Percentiles rank a stretch among this genome's conserved stretches.
These are phyloP conservation scores for Danio jaintianensis DNA, from an alignment of 2,797 vertebrate species.

Conservation along the genomic window DNA sequence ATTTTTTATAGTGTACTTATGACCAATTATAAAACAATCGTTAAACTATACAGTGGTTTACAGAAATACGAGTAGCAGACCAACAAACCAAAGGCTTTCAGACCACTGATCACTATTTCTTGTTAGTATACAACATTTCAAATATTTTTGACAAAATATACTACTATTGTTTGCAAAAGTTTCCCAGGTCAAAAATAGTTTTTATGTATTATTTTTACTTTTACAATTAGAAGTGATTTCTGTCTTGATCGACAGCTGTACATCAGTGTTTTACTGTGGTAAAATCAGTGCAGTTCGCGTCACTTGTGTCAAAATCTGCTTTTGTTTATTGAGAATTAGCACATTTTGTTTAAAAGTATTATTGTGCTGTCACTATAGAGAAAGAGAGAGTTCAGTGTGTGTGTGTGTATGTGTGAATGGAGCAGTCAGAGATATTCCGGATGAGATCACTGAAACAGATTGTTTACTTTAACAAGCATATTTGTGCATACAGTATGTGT, in stretches of 20 bases:
- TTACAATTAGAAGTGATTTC: too few species aligned
- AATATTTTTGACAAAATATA: too few species aligned
- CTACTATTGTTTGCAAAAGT: too few species aligned
- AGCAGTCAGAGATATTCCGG: slow-evolving; percentile 9
- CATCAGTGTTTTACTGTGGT: neutral
- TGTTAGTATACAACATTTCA: too few species aligned
- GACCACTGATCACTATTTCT: too few species aligned
- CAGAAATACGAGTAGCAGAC: too few species aligned
- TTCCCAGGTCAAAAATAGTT: too few species aligned
- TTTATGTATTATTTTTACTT: too few species aligned
- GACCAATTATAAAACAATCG: too few species aligned
- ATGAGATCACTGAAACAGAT: slow-evolving; percentile 55
- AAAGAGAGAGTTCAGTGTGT: neutral
- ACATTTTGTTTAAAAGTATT: neutral
- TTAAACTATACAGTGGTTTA: too few species aligned
- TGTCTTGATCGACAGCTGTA: neutral
- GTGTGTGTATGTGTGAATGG: neutral
- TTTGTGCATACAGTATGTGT: neutral
- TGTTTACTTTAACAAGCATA: slow-evolving; percentile 33
- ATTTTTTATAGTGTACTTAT: too few species aligned
- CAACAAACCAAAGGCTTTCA: too few species aligned
- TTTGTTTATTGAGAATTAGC: slow-evolving; percentile 14
- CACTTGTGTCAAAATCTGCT: slow-evolving; percentile 29
- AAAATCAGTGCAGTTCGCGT: neutral
- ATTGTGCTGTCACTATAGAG: neutral